Evolutionary conservation across 2,113 vertebrate genomes (phyloP).

Genomic region (Suricata suricatta): DNA sequence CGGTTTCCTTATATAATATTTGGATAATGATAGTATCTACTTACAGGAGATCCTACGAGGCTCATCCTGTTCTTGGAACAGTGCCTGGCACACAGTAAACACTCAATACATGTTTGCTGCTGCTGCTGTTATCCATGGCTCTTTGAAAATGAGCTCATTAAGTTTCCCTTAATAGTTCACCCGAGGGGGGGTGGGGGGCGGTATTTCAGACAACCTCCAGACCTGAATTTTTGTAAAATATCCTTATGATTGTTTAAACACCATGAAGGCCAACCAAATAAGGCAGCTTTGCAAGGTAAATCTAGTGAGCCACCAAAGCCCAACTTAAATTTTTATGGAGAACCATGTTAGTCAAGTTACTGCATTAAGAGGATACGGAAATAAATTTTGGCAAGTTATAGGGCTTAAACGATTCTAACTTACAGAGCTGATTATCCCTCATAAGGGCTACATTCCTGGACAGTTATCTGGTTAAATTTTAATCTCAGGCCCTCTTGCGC

Average conservation of each 20-base stretch:
- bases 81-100: neutral
- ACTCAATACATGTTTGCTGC: neutral
- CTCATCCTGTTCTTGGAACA: neutral
- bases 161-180: neutral
- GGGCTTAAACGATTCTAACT: neutral
- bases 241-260: constrained; percentile 6
- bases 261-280: neutral
- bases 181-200: too few species aligned
- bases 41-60: neutral
- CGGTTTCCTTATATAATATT: neutral
- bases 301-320: neutral
- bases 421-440: neutral
- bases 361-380: neutral
- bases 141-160: constrained; percentile 19
- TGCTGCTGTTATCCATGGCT: neutral
- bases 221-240: neutral
- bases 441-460: neutral
- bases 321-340: neutral
- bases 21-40: neutral
- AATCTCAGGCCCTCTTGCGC: neutral
- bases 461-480: neutral
- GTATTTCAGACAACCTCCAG: neutral
- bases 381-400: neutral
- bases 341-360: neutral
- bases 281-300: neutral